Base-by-base conservation (phyloP, 2,113 vertebrate species). In the Periophthalmodon schlosseri region DNA sequence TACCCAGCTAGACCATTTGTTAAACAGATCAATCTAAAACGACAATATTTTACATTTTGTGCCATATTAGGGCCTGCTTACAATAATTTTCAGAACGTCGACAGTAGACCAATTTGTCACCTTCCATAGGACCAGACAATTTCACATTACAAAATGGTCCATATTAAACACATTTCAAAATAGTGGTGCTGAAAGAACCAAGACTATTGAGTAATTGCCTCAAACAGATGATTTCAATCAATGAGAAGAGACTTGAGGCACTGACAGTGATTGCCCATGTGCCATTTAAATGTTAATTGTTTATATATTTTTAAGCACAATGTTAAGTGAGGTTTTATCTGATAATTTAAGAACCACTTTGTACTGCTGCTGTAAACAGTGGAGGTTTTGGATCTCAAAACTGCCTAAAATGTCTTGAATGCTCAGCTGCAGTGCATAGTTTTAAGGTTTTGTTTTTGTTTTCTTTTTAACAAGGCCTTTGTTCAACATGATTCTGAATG, bases 21-120 rank as follows among this genome's bases (percentile, higher is more conserved):
- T 34, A 18, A 18, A 50, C 15, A 5, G 15, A 50, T 50, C 49
- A 50, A 18, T 15, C 15, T 18, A 49, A 49, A 49, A 47, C 9
- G 11, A 10, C 14, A 12, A 56, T n/a, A 1, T 58, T 13, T 58
- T 24, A 10, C 21, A 24, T 58, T 50, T 50, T 46, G 21, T 20
- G 34, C 63, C 50, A 54, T 63, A 67, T 50, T 70, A 79, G 69
- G 60, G 73, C 67, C 36, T 75, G 49, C 70, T 69, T 72, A 21
- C 57, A 69, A 18, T 9, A 46, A 56, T 83, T 73, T 68, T 81
- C 58, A 56, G 58, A 60, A 73, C 88, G 83, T 87, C 80, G 83
- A 82, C 82, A 68, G 69, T 13, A 81, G 67, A 15, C 66, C 56
- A 61, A 10, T 21, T 64, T 73, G 70, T 80, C 74, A 70, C 73